Evolutionary conservation across 2,797 vertebrate genomes (phyloP), one percentile per base, ranked within the genome.

Genomic region (Vultur gryphus): DNA sequence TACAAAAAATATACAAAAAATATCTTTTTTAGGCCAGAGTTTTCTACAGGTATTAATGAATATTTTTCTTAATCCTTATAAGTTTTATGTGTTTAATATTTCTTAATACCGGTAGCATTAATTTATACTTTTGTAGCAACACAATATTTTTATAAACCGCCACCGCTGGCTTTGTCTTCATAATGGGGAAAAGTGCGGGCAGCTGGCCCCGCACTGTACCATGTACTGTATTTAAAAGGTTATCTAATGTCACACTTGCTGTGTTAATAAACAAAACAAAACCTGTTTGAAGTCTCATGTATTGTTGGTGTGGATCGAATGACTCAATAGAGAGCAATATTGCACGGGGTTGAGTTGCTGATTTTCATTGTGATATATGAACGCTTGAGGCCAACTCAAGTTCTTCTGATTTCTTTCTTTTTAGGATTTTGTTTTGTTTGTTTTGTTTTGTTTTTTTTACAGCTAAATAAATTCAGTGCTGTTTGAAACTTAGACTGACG

Each of bases 121-220:
- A 99, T 99, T 99, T 99, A 99, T 99, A 99, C 99, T 99, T 99
- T 99, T 99, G 99, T 99, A 99, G 99, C 99, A 98, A 99, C 99
- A 98, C 98, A 99, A 98, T 99, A 99, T 99, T 99, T 99, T 99
- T 99, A 99, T 99, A 99, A 99, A 99, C 98, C 97, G 98, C 98
- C 98, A 97, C 98, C 98, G 98, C 98, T 99, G 98, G 98, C 98
- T 99, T 98, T 98, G 97, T 97, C 98, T 98, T 98, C 98, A 98
- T 98, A 97, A 97, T 97, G 95, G 91, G 94, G 97, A 96, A 97
- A 96, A 97, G 98, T 97, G 97, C 97, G 97, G 98, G 98, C 96
- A 92, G 73, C 95, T 94, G 96, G 98, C 98, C 98, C 99, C 98
- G 98, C 98, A 87, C 98, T 98, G 98, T 98, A 98, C 98, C 98